Conservation (phyloP, 2,797 vertebrate genomes). For the Cyclura pinguis region DNA sequence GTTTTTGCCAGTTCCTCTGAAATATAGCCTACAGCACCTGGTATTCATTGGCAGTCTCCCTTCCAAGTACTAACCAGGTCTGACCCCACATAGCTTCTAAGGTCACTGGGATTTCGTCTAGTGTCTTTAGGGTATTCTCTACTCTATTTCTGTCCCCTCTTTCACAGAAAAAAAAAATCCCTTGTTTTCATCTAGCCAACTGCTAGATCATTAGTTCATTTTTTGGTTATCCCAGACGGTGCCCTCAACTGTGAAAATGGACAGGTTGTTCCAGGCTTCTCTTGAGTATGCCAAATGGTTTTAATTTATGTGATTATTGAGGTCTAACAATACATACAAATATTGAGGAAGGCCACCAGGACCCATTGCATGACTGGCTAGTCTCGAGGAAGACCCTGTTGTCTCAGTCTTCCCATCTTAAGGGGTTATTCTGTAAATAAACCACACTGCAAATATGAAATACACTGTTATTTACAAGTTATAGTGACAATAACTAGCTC, state of each 20-base stretch:
- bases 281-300: neutral
- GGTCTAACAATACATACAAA: neutral
- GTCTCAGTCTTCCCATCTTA: neutral
- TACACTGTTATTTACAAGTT: neutral
- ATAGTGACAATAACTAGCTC: neutral
- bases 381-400: neutral
- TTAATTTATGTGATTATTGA: neutral
- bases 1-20: too few relatives aligned
- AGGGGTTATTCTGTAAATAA: neutral
- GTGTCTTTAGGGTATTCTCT: neutral
- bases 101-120: too few relatives aligned
- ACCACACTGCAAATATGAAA: neutral
- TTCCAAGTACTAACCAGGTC: too few relatives aligned
- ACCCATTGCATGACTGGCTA: neutral
- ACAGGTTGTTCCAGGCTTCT: neutral
- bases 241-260: neutral
- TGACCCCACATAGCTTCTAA: too few relatives aligned
- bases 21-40: too few relatives aligned
- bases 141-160: neutral
- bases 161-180: neutral
- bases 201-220: neutral
- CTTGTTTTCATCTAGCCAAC: neutral
- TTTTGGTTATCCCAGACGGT: neutral
- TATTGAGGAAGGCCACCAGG: neutral
- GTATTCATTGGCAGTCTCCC: too few relatives aligned